Percentiles rank a stretch among this genome's conserved stretches.
Conservation (phyloP, 1,140 invertebrate species). For the Colletes gigas region DNA sequence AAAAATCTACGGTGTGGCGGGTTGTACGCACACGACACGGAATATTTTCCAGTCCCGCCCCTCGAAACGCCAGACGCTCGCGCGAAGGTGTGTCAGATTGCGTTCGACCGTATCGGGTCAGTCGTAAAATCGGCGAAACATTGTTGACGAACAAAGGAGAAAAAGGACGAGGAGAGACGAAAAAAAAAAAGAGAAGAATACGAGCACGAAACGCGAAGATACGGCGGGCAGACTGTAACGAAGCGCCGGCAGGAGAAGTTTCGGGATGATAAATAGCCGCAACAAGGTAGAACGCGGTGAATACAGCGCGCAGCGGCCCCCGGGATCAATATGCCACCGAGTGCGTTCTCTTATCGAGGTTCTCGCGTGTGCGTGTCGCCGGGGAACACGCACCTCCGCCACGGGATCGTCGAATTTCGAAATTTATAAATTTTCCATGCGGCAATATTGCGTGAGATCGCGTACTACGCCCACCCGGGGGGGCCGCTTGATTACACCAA, state of each 20-base stretch:
- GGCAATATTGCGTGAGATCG: constrained; percentile 62
- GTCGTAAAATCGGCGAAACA: constrained; percentile 12
- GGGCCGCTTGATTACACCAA: constrained; percentile 60
- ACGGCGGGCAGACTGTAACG: not conserved
- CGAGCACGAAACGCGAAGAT: constrained; percentile 10
- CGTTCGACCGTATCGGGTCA: not conserved
- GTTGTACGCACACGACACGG: too few species aligned
- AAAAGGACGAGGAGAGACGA: not conserved
- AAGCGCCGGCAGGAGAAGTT: not conserved
- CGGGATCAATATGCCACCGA: constrained; percentile 23
- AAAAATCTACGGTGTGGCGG: too few species aligned
- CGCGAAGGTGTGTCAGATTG: not conserved
- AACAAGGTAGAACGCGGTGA: not conserved
- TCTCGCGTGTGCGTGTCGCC: not conserved
- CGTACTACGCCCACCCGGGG: constrained; percentile 22
- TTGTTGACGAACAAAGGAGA: not conserved
- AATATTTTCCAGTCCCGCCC: not conserved
- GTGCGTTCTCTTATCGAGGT: constrained; percentile 26
- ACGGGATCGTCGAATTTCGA: constrained; percentile 46
- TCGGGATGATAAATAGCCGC: constrained; percentile 25
- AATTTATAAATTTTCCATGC: constrained; percentile 64
- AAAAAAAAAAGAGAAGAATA: not conserved
- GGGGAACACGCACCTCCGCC: not conserved
- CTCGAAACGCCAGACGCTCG: too few species aligned
- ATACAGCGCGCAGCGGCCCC: not conserved